Evolutionary conservation across 2,888 invertebrate genomes (phyloP).

Genomic region (Ceriagrion tenellum): DNA sequence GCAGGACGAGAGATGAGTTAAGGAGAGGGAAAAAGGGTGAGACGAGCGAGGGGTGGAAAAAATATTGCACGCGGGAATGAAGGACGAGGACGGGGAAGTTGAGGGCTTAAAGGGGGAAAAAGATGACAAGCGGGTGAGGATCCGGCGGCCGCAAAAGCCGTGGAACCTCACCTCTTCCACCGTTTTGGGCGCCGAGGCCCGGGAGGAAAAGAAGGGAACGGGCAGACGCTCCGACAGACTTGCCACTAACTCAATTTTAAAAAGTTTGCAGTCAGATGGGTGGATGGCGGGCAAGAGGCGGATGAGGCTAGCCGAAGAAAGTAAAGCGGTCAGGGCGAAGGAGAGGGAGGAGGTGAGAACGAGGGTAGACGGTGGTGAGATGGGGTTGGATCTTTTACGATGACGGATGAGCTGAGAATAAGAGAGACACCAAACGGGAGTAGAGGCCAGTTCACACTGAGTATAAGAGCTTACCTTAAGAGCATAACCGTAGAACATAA

Average conservation of each 20-base stretch:
- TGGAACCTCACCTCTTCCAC: too few relatives aligned
- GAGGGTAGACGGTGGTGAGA: not conserved
- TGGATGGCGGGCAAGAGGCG: not conserved
- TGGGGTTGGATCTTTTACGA: not conserved
- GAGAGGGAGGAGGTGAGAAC: not conserved
- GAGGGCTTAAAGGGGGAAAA: not conserved
- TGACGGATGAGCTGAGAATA: not conserved
- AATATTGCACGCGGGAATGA: not conserved
- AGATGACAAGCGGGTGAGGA: not conserved
- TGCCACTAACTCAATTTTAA: slow-evolving; percentile 48
- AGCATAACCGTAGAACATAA: too few relatives aligned
- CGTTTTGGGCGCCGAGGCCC: too few relatives aligned
- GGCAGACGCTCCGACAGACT: slow-evolving; percentile 37
- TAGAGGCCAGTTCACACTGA: too few relatives aligned
- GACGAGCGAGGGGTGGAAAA: not conserved
- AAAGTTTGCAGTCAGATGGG: slow-evolving; percentile 39
- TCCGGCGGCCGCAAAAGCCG: too few relatives aligned
- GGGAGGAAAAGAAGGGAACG: not conserved
- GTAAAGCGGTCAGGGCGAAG: slow-evolving; percentile 21
- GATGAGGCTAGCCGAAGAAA: not conserved
- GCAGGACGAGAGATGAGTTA: not conserved
- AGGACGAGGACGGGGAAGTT: not conserved
- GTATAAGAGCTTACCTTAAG: too few relatives aligned
- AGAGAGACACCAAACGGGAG: not conserved
- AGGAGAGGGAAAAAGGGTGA: too few relatives aligned